A percentile compares a stretch with the other conserved stretches of the same genome.
Conservation (phyloP, 2,113 vertebrate genomes). For the Mystacornis crossleyi region DNA sequence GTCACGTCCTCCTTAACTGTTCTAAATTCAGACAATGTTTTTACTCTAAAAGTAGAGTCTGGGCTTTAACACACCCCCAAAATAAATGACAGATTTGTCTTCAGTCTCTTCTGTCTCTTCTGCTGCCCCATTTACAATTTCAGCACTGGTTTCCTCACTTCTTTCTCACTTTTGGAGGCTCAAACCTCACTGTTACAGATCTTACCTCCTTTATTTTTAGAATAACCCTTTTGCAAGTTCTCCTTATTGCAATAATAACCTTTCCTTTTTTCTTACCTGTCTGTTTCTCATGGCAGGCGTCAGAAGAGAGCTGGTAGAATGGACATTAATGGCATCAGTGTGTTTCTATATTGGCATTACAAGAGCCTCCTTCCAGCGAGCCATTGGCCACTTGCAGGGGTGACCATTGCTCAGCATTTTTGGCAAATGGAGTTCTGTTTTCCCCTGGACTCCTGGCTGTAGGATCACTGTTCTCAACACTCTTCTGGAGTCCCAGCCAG, state of each 20-base stretch:
- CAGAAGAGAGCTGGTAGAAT: neutral
- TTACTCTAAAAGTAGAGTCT: constrained; percentile 30
- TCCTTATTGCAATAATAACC: neutral
- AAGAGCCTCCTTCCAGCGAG: neutral
- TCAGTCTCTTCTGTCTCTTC: constrained; percentile 3
- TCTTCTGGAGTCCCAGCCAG: neutral
- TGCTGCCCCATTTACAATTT: constrained; percentile 42
- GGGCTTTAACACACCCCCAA: neutral
- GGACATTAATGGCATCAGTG: neutral
- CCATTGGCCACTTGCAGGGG: neutral
- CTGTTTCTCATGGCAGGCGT: neutral
- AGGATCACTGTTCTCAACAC: neutral
- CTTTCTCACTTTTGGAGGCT: constrained; percentile 1
- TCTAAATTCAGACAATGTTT: constrained; percentile 12
- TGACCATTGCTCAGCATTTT: neutral
- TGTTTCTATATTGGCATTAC: neutral
- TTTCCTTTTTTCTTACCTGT: neutral
- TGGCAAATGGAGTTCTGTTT: neutral
- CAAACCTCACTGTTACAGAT: neutral
- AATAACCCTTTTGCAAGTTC: neutral
- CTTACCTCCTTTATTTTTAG: constrained; percentile 27
- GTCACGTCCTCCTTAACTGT: constrained; percentile 16
- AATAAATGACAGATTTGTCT: constrained; percentile 50
- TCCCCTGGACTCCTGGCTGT: neutral
- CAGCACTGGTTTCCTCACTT: neutral